Percentiles rank a stretch among this genome's conserved stretches.
phyloP scores from a whole-genome alignment of 1,140 invertebrate species.

The Zaprionus ornatus region DNA sequence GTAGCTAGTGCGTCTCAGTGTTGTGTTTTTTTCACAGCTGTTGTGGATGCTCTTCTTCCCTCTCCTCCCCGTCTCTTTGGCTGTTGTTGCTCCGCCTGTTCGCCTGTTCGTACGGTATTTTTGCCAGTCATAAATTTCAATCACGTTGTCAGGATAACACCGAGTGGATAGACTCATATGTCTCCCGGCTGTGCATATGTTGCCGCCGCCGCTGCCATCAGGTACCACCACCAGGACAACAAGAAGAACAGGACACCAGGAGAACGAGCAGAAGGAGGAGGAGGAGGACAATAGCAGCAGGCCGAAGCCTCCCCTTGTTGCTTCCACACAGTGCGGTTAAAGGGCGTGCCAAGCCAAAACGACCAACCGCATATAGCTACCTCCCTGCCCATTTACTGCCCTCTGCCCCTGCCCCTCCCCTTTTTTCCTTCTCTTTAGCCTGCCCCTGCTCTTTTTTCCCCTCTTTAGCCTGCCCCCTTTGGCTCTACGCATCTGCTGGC shows the following conservation, averaged over 20 bases:
- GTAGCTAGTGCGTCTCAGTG: slow-evolving; percentile 5
- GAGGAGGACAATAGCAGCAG: background rate
- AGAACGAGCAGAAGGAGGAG: background rate
- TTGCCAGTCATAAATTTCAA: slow-evolving; percentile 82
- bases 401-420: background rate
- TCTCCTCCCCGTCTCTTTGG: background rate
- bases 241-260: background rate
- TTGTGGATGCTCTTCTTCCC: background rate
- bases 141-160: slow-evolving; percentile 80
- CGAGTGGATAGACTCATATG: slow-evolving; percentile 76
- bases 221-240: slow-evolving; percentile 22
- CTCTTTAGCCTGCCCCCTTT: background rate
- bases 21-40: slow-evolving; percentile 48
- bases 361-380: slow-evolving; percentile 2
- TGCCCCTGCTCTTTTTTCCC: background rate
- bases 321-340: slow-evolving; percentile 26
- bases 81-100: slow-evolving; percentile 1
- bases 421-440: background rate
- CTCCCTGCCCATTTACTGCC: background rate
- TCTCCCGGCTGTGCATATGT: slow-evolving; percentile 61
- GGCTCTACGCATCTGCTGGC: slow-evolving; percentile 1
- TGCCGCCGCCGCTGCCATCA: slow-evolving; percentile 31
- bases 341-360: slow-evolving; percentile 38
- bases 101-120: slow-evolving; percentile 54
- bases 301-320: slow-evolving; percentile 1